Evolutionary conservation across 2,113 vertebrate genomes (phyloP).

Genomic region (Carassius carassius): DNA sequence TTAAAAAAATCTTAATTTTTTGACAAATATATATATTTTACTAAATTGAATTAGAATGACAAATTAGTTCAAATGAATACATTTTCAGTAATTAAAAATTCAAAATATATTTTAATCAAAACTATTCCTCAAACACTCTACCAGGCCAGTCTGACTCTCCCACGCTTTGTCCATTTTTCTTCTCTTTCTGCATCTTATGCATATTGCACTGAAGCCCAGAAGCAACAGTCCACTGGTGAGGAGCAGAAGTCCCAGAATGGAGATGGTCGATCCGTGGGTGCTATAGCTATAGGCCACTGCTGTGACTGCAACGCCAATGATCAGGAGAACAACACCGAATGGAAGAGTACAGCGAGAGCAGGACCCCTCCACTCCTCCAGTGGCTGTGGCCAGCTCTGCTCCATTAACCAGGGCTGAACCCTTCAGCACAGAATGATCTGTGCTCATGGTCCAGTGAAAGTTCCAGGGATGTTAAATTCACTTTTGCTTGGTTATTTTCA

Average conservation of each 20-base stretch:
- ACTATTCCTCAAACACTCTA: conserved; percentile 79
- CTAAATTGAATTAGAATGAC: background rate
- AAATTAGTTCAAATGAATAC: background rate
- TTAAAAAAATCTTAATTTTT: too few relatives aligned
- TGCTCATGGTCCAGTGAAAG: conserved; percentile 43
- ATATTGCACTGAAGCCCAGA: conserved; percentile 80
- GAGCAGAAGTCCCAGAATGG: conserved; percentile 85
- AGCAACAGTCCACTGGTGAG: conserved; percentile 80
- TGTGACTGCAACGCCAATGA: conserved; percentile 83
- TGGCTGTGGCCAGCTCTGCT: conserved; percentile 84
- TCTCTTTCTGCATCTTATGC: conserved; percentile 83
- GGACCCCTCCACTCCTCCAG: conserved; percentile 84
- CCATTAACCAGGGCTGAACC: conserved; percentile 79
- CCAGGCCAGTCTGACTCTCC: conserved; percentile 85
- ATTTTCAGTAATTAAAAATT: background rate
- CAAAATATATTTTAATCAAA: conserved; percentile 37
- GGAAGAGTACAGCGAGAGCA: conserved; percentile 85
- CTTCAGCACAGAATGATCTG: conserved; percentile 67
- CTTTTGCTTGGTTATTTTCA: background rate
- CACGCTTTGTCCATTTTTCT: conserved; percentile 81
- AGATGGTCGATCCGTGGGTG: conserved; percentile 89
- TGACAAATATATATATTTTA: background rate
- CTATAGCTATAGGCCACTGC: conserved; percentile 89
- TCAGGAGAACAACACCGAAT: conserved; percentile 86
- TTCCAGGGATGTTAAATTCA: background rate